A percentile compares a stretch with the other conserved stretches of the same genome.
phyloP scores from a whole-genome alignment of 2,888 invertebrate species.

The Thalpophila matura region DNA sequence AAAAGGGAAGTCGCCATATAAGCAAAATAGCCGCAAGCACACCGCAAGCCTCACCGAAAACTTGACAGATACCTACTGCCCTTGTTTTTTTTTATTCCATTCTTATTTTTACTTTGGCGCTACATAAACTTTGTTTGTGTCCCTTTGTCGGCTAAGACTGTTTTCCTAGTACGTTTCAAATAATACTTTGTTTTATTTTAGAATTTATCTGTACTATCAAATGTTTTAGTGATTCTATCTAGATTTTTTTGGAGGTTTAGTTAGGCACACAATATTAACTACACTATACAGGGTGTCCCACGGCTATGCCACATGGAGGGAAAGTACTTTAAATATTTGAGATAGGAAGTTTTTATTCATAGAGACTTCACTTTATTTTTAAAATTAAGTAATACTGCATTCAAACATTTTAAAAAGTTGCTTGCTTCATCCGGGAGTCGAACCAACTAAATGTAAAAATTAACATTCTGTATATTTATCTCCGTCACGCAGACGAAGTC shows the following conservation, averaged over 20 bases:
- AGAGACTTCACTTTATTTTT: too few species aligned
- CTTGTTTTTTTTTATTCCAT: constrained; percentile 1
- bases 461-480: too few species aligned
- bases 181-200: background rate
- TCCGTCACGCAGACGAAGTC: too few species aligned
- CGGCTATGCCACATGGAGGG: too few species aligned
- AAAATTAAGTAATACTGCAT: too few species aligned
- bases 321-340: too few species aligned
- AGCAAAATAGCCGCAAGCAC: background rate
- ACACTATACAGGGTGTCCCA: too few species aligned
- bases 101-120: constrained; percentile 8
- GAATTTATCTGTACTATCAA: background rate
- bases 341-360: too few species aligned
- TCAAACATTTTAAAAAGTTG: too few species aligned
- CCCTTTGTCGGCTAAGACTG: constrained; percentile 1
- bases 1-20: too few species aligned
- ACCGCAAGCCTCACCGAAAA: background rate
- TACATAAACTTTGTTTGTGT: background rate
- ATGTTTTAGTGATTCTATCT: background rate
- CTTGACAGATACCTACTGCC: background rate
- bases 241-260: background rate
- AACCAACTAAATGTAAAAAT: too few species aligned
- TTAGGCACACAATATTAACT: background rate
- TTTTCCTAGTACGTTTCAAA: background rate
- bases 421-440: too few species aligned